Base-by-base conservation (phyloP, 2,797 vertebrate species). In the Tiaroga cobitis region DNA sequence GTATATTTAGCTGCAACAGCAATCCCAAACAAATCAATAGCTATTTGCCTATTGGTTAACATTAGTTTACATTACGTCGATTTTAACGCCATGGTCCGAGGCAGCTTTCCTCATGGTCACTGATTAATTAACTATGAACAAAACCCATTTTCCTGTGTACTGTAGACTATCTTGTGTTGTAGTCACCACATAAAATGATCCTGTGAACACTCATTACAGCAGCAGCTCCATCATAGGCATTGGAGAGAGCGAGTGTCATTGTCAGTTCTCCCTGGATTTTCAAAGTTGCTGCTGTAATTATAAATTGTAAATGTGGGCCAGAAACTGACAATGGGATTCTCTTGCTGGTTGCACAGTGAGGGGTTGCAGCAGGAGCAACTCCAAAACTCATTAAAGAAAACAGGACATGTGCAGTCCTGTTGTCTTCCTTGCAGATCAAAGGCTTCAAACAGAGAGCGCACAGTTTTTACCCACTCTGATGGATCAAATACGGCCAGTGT, bases 281-380 rank as follows among this genome's bases (percentile, higher is more conserved):
- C 15, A 75, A 68, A 65, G 24, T 18, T 18, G 54, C 69, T 70
- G 78, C 43, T 77, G 69, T 85, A 74, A 73, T 80, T 82, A 70
- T 81, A 72, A 86, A 83, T 54, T 82, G 65, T 70, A 49, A 85
- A 67, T 37, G 32, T 67, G 8, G 80, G 68, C 29, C 26, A 65
- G 74, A 72, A 74, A 70, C 74, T 81, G 84, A 86, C 80, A 86
- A 86, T 82, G 43, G 84, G 83, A 88, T 86, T 84, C 84, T 43
- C 63, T 69, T 83, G 75, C 61, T 63, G 68, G 39, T 78, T 84
- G 67, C 41, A 74, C 67, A 6, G 41, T 11, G 34, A 86, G 68
- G 69, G 59, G 70, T 68, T 80, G n/a, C 43, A 82, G 43, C 68
- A 56, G n/a, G 61, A 18, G 43, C 16, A 37, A 73, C 75, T 84